Conservation (phyloP, 2,113 vertebrate species). For the Nesogale talazaci region DNA sequence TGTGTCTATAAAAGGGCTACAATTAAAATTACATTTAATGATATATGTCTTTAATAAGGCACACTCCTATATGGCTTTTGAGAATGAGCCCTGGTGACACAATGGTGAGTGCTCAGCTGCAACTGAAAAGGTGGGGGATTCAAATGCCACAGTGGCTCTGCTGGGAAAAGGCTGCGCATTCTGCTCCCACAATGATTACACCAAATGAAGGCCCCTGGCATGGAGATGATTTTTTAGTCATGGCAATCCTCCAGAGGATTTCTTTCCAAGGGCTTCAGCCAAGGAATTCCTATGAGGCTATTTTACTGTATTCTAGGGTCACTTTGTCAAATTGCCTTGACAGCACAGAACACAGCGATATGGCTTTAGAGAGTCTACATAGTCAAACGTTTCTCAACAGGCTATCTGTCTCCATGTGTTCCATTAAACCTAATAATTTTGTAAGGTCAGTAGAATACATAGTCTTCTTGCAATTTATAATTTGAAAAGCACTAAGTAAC, state of each 20-base stretch:
- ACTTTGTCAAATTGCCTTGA: neutral
- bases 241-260: too few relatives aligned
- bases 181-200: neutral
- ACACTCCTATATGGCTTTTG: neutral
- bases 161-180: neutral
- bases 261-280: too few relatives aligned
- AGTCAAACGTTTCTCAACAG: neutral
- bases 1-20: neutral
- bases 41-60: neutral
- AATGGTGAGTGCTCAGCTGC: neutral
- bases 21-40: too few relatives aligned
- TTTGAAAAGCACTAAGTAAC: neutral
- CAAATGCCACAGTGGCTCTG: neutral
- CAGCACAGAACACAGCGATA: neutral
- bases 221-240: too few relatives aligned
- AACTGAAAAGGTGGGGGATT: neutral
- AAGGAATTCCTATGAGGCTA: too few relatives aligned
- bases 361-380: neutral
- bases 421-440: neutral
- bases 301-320: neutral
- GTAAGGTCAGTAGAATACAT: neutral
- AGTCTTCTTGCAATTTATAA: neutral
- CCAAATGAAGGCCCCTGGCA: too few relatives aligned
- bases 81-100: neutral
- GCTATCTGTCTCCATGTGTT: neutral